Conservation (phyloP, 2,113 vertebrate species). For the Sturnus vulgaris region DNA sequence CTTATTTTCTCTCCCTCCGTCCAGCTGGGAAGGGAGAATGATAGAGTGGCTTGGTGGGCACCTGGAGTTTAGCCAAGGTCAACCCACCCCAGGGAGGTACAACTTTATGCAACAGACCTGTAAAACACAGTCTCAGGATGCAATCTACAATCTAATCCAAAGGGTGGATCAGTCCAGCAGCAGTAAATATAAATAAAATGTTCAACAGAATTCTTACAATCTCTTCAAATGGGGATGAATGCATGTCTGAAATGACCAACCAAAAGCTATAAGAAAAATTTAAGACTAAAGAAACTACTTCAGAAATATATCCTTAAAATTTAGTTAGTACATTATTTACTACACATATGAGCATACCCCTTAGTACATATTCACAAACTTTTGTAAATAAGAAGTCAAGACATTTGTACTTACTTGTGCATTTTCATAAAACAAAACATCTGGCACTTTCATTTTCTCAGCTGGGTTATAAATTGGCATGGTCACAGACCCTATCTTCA, state of each 20-base stretch:
- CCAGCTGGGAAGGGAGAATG: neutral
- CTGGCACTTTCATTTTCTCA: conserved; percentile 92
- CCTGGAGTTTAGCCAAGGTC: neutral
- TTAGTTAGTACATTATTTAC: neutral
- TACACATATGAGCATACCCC: neutral
- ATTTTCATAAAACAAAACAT: conserved; percentile 97
- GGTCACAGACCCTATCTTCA: conserved; percentile 84
- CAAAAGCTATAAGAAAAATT: neutral
- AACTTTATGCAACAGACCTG: neutral
- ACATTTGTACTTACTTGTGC: conserved; percentile 79
- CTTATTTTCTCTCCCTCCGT: neutral
- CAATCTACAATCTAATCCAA: neutral
- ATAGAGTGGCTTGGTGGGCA: neutral
- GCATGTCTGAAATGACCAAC: neutral
- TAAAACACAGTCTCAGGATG: neutral
- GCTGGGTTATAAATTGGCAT: conserved; percentile 78
- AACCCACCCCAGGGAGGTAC: neutral
- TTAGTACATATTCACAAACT: neutral
- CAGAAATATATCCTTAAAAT: neutral
- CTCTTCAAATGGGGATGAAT: neutral
- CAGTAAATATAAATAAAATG: neutral
- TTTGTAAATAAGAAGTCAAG: neutral
- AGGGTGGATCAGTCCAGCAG: neutral
- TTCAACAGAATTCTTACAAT: neutral
- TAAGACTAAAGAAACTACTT: neutral